Conservation (phyloP, 2,888 invertebrate species). For the Orthosia gothica region DNA sequence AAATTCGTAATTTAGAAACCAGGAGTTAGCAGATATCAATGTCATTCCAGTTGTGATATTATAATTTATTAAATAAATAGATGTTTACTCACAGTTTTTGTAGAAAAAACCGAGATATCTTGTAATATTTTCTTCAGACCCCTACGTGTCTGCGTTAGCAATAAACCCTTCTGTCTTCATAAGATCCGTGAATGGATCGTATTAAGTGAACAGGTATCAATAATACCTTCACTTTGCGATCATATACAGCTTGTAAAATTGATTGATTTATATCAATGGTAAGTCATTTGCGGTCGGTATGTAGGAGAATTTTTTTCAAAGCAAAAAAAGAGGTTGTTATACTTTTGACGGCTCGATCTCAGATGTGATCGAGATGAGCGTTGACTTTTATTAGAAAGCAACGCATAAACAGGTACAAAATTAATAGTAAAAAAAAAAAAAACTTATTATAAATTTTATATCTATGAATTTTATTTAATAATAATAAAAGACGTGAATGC, state of each 20-base stretch:
- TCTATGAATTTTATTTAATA: too few species aligned
- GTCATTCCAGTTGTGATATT: not conserved
- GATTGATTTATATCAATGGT: not conserved
- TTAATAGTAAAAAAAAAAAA: too few species aligned
- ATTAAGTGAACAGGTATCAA: not conserved
- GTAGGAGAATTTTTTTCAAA: not conserved
- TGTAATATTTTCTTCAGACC: not conserved
- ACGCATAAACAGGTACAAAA: too few species aligned
- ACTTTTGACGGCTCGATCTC: too few species aligned
- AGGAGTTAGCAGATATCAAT: not conserved
- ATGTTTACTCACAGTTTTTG: not conserved
- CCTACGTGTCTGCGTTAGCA: constrained; percentile 7
- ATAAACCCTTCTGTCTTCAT: not conserved
- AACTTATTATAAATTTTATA: too few species aligned
- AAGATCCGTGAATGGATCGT: not conserved
- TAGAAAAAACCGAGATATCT: not conserved
- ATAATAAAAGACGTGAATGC: too few species aligned
- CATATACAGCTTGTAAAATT: not conserved
- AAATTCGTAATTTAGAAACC: not conserved
- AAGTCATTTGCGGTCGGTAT: not conserved
- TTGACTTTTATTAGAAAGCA: too few species aligned
- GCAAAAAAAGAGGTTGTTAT: too few species aligned
- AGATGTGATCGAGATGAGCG: too few species aligned
- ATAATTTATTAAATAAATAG: not conserved
- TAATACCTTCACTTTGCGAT: not conserved